These are phyloP conservation scores for Lutjanus erythropterus DNA, from an alignment of 2,113 vertebrate species.

Conservation along the genomic window DNA sequence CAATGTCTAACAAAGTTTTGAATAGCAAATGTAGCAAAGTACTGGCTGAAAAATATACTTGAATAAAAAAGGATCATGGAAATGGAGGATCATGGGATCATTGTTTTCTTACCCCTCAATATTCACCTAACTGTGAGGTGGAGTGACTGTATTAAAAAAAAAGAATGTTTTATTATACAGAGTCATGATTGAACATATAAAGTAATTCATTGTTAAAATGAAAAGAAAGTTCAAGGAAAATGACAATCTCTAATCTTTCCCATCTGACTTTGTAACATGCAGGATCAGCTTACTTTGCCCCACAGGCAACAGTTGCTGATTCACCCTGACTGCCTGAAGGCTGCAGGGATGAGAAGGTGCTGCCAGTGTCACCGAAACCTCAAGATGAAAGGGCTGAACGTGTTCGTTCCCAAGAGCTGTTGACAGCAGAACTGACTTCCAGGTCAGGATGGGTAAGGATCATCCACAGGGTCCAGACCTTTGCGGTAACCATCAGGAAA, in stretches of 20 bases:
- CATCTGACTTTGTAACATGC: conserved; percentile 23
- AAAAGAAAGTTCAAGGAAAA: conserved; percentile 1
- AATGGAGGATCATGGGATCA: too few species aligned
- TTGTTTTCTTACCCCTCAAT: too few species aligned
- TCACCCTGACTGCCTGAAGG: conserved; percentile 59
- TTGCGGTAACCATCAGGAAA: conserved; percentile 51
- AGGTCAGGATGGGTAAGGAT: conserved; percentile 66
- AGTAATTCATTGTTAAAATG: conserved; percentile 1
- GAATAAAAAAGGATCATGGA: too few species aligned
- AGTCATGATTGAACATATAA: neutral
- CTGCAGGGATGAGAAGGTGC: conserved; percentile 45
- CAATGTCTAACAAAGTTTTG: too few species aligned
- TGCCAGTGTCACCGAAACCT: conserved; percentile 43
- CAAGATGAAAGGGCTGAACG: conserved; percentile 69
- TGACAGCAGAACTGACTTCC: conserved; percentile 76
- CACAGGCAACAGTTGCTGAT: conserved; percentile 47
- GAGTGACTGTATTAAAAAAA: too few species aligned
- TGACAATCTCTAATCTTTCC: neutral
- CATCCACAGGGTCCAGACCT: conserved; percentile 50
- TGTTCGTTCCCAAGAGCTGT: conserved; percentile 65
- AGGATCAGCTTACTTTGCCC: conserved; percentile 45
- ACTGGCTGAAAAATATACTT: too few species aligned
- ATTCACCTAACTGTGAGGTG: too few species aligned
- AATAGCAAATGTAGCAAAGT: too few species aligned
- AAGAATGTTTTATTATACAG: neutral